Base-by-base conservation (phyloP, 2,797 vertebrate species). In the Gambelia wislizenii region DNA sequence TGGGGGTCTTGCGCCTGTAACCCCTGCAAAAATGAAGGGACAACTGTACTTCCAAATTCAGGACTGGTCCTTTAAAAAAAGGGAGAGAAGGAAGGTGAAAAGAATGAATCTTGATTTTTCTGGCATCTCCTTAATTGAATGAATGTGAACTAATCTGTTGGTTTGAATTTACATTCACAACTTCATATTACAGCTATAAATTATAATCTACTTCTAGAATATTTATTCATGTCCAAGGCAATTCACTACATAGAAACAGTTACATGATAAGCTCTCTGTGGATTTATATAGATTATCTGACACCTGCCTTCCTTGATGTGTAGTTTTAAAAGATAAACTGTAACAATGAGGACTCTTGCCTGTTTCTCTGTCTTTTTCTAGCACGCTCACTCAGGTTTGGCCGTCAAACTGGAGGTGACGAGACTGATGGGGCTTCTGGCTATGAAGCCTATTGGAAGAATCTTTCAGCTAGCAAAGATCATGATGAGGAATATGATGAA, bases 371-470 rank as follows among this genome's bases (percentile, higher is more conserved):
- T 74, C 61, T 94, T 20, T 91, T 84, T 91, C 56, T 96, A 99
- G 99, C 98, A 0, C 98, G 99, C 27, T 98, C 98, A 5, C 83
- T 99, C 94, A 99, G 99, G 91, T 99, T 99, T 44, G 99, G 99
- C 84, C 97, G 99, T 25, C 99, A 99, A 94, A 97, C 96, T 2
- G 98, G 98, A 18, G 94, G 87, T 0, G 97, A 99, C 44, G 97
- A 98, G 1, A 95, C 97, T 39, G 97, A 98, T 22, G 96, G 97
- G 33, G 98, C 98, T 0, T 98, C 98, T 0, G 98, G 99, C 1
- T 99, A 99, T 12, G 98, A 98, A 39, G 92, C 97, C 54, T 99
- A 99, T 87, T 99, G 99, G 99, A 99, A 98, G 95, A 99, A 94
- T 87, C 49, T 97, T 33, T 96, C 98, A 0, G 96, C 98, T 4